Conservation (phyloP, 2,113 vertebrate genomes). For the Paracyprichromis sp. region DNA sequence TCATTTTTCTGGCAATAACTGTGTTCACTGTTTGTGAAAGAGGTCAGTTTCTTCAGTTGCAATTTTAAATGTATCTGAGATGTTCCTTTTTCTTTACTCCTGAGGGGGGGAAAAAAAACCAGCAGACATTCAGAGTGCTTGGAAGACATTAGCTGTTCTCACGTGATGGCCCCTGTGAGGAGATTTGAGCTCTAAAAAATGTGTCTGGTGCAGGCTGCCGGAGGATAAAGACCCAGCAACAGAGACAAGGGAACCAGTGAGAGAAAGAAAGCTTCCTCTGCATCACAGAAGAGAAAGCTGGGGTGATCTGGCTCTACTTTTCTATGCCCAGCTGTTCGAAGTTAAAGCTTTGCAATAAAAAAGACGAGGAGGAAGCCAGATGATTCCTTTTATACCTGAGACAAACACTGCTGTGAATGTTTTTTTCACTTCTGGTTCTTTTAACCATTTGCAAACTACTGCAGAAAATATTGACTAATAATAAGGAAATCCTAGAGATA, state of each 20-base stretch:
- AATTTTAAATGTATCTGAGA: conserved; percentile 30
- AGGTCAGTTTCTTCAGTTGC: not conserved
- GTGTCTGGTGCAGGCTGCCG: conserved; percentile 19
- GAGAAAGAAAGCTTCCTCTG: conserved; percentile 3
- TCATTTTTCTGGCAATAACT: conserved; percentile 5
- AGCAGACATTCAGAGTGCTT: conserved; percentile 28
- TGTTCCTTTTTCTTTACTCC: not conserved
- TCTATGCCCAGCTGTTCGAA: conserved; percentile 20
- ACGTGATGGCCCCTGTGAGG: conserved; percentile 49
- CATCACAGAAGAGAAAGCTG: conserved; percentile 14
- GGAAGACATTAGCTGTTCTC: conserved; percentile 46
- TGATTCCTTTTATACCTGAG: conserved; percentile 1
- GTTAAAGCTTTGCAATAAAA: not conserved
- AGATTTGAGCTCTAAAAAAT: conserved; percentile 38
- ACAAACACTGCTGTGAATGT: not conserved
- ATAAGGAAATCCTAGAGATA: not conserved
- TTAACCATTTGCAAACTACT: not conserved
- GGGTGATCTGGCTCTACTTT: conserved; percentile 20
- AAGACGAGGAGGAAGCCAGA: not conserved
- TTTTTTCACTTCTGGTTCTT: not conserved
- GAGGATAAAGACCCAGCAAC: conserved; percentile 33
- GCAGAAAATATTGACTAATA: not conserved
- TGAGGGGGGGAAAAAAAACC: not conserved
- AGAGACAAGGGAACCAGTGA: not conserved
- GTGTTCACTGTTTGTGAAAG: not conserved